phyloP scores from a whole-genome alignment of 2,113 vertebrate species.

The Pandion haliaetus region DNA sequence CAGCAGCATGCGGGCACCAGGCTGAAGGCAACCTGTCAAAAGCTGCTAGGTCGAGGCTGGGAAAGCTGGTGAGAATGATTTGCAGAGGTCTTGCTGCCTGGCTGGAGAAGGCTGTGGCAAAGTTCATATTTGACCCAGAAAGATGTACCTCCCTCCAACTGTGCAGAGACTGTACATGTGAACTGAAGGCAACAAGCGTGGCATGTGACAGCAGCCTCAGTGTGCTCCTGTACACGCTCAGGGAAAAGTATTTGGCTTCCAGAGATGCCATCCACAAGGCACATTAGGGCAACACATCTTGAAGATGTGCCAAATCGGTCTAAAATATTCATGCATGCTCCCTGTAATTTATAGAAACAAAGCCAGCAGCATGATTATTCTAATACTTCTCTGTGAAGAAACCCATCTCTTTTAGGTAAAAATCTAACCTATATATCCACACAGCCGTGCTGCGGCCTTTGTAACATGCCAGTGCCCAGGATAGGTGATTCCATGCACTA shows the following conservation, averaged over 20 bases:
- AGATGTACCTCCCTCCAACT: background rate
- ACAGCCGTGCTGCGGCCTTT: background rate
- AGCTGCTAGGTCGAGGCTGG: background rate
- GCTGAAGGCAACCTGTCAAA: background rate
- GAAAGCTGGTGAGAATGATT: background rate
- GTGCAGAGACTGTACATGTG: background rate
- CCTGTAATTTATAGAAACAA: constrained; percentile 31
- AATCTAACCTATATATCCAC: background rate
- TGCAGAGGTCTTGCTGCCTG: background rate
- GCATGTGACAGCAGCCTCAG: background rate
- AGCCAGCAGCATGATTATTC: background rate
- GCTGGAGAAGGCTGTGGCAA: background rate
- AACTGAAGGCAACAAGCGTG: background rate
- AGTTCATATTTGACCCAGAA: background rate
- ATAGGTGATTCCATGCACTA: background rate
- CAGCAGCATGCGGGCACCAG: background rate
- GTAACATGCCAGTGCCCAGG: rapidly evolving
- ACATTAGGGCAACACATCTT: background rate
- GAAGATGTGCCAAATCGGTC: background rate
- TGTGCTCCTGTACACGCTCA: rapidly evolving
- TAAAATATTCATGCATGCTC: constrained; percentile 6
- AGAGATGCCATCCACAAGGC: background rate
- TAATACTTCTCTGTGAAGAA: background rate
- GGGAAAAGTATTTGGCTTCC: background rate
- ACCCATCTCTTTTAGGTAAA: background rate